Base-by-base conservation (phyloP, 2,888 invertebrate genomes). In the Sinopyrophorus schimmeli region DNA sequence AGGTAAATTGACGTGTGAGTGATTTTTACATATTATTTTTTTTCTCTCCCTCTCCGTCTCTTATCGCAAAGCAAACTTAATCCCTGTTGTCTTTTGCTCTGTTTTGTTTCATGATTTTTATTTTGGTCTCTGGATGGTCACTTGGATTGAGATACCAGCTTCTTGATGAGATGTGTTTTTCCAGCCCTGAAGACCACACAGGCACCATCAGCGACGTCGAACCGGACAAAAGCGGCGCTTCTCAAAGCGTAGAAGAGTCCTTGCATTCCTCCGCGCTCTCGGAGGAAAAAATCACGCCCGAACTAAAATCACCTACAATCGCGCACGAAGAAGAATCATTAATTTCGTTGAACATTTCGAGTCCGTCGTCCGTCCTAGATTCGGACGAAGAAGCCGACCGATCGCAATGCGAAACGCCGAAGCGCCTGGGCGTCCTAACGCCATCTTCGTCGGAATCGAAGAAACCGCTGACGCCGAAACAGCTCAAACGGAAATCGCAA, bases 401-500 rank as follows among this genome's bases (percentile, higher is more conserved):
- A 32, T 15, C 6, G 7, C 5, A 17, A 30, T n/a, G 7, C n/a
- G 9, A n/a, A n/a, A n/a, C n/a, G n/a, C n/a, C n/a, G n/a, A n/a
- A n/a, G n/a, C n/a, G n/a, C n/a, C n/a, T n/a, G n/a, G n/a, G n/a
- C n/a, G n/a, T n/a, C n/a, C n/a, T n/a, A n/a, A n/a, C n/a, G n/a
- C n/a, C n/a, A n/a, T n/a, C n/a, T n/a, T n/a, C n/a, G n/a, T n/a
- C n/a, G n/a, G n/a, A n/a, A n/a, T n/a, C 71, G 56, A 64, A 62
- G 17, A 71, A 67, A 54, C 51, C 60, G 1, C 32, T 69, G 16
- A 71, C 64, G 39, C 70, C 71, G 1, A 69, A 64, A 54, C 68
- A 81, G 74, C 37, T 79, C 2, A 79, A 80, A 64, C 83, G 78
- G 62, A 80, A 77, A 64, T 47, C 79, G 30, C 80, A 82, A 63